Evolutionary conservation across 1,140 invertebrate genomes (phyloP), one percentile per base, ranked within the genome.

Genomic region (Amphibalanus amphitrite): DNA sequence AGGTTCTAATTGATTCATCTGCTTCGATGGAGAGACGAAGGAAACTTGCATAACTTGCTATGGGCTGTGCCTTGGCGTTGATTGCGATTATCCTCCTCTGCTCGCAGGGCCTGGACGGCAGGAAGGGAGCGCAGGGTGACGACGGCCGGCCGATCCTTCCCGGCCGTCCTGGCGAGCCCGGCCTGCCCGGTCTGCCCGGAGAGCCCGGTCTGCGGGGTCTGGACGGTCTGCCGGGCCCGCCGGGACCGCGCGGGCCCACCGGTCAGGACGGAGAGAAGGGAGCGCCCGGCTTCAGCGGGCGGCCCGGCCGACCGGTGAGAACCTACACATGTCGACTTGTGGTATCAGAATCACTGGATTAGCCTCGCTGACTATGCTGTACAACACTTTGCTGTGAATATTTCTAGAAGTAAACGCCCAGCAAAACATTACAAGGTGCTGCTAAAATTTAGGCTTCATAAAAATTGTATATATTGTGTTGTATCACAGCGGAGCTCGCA

Each of bases 191-290:
- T 6, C 69, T 28, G 29, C 28, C 72, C 1, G 72, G 72, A 25
- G 71, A 59, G 38, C 28, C 59, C 40, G 72, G 72, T 10, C 64
- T 73, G 29, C 71, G 64, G 72, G 75, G 75, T 69, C 78, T 86
- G 65, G 89, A 90, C 78, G 91, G 91, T 38, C 84, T 82, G 74
- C 85, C 88, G 30, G 90, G 90, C 67, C 82, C 84, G 67, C 84
- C 84, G 40, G 89, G 89, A 29, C 47, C 47, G 47, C 47, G 47
- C 1, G 47, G 47, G 1, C 47, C 47, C 1, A 1, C 6, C 20
- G 47, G 47, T 20, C 10, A 17, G 13, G 13, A 3, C 47, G 47
- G 47, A 6, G 47, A 59, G 47, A 20, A 59, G 47, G 47, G 47
- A 59, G 47, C 47, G 6, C 47, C 17, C 3, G 47, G 47, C 47